phyloP scores from a whole-genome alignment of 2,888 invertebrate genomes.

The Andrena hattorfiana region DNA sequence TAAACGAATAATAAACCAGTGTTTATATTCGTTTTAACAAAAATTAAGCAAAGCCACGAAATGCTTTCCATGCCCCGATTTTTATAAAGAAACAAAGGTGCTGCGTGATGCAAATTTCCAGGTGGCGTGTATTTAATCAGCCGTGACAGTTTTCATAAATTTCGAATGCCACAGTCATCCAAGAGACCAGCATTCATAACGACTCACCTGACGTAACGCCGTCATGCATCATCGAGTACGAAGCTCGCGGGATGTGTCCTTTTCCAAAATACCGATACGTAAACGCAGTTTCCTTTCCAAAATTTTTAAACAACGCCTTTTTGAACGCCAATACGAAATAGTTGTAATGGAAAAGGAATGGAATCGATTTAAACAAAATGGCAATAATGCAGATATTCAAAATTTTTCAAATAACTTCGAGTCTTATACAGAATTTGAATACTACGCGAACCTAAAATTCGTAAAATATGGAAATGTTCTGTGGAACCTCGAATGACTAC shows the following conservation, averaged over 20 bases:
- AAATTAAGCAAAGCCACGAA: background rate
- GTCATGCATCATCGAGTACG: conserved; percentile 20
- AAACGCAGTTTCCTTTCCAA: background rate
- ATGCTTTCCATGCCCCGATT: too few species aligned
- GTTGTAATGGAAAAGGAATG: too few species aligned
- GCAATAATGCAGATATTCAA: too few species aligned
- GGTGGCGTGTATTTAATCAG: background rate
- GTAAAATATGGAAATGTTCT: background rate
- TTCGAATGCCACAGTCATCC: conserved; percentile 1
- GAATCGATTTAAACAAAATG: too few species aligned
- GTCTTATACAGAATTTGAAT: background rate
- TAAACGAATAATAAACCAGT: too few species aligned
- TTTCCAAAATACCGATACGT: background rate
- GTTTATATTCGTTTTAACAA: background rate
- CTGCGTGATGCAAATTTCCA: too few species aligned
- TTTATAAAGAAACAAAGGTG: too few species aligned
- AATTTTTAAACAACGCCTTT: background rate
- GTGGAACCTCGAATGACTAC: background rate
- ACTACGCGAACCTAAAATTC: background rate
- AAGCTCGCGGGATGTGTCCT: background rate
- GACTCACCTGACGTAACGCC: conserved; percentile 7
- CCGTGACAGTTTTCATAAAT: conserved; percentile 13
- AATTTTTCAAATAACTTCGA: too few species aligned
- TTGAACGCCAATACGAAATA: too few species aligned
- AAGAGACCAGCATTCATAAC: conserved; percentile 2